phyloP scores from a whole-genome alignment of 1,140 invertebrate species.

The Diabrotica undecimpunctata region DNA sequence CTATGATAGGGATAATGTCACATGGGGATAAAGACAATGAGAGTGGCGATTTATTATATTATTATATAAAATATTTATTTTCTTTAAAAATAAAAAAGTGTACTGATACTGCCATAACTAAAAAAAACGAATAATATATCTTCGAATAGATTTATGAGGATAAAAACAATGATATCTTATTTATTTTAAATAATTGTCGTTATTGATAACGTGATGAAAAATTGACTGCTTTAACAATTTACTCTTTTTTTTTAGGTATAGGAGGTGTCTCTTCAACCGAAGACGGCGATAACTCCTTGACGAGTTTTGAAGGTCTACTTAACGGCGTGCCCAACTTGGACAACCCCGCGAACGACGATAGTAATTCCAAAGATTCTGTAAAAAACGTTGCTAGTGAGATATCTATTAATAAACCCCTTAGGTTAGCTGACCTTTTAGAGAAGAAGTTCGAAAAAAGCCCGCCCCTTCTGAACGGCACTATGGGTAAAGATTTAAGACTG shows the following conservation, averaged over 20 bases:
- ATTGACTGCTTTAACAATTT: background rate
- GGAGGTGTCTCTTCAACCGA: conserved; percentile 50
- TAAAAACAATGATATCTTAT: too few relatives aligned
- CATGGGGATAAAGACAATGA: too few relatives aligned
- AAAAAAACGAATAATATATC: too few relatives aligned
- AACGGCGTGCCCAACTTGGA: conserved; percentile 58
- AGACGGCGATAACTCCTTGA: conserved; percentile 59
- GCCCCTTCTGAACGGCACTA: conserved; percentile 55
- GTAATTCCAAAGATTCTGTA: conserved; percentile 55
- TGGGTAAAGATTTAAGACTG: conserved; percentile 58
- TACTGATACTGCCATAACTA: too few relatives aligned
- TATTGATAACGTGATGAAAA: too few relatives aligned
- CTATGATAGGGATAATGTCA: too few relatives aligned
- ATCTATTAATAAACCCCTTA: conserved; percentile 50
- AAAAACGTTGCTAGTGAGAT: conserved; percentile 44
- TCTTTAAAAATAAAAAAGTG: too few relatives aligned
- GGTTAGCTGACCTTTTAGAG: conserved; percentile 67
- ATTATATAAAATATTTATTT: too few relatives aligned
- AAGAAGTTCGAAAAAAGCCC: conserved; percentile 61
- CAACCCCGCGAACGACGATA: conserved; percentile 52
- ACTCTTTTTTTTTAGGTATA: conserved; percentile 36
- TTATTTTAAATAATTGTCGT: too few relatives aligned
- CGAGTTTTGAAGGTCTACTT: conserved; percentile 59
- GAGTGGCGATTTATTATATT: too few relatives aligned
- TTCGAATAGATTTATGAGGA: too few relatives aligned